Base-by-base conservation (phyloP, 2,797 vertebrate species). In the Coracias cyanogaster region DNA sequence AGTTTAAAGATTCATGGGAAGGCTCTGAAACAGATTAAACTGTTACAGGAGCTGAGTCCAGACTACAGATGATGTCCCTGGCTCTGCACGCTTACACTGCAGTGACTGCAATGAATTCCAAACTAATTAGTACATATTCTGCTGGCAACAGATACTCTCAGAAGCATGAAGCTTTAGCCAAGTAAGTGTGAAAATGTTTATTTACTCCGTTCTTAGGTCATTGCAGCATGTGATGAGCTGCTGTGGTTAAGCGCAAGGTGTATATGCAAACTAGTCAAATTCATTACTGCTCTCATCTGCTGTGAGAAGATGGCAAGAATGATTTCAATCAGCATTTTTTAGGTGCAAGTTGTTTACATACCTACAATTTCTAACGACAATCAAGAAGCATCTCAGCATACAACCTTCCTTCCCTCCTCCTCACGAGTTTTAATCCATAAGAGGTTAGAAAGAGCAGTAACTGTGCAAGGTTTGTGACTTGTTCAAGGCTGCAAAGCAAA, bases 261-360 rank as follows among this genome's bases (percentile, higher is more conserved):
- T 29, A 74, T 57, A 85, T 61, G 76, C 52, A 71, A 93, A 71
- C 76, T 3, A 31, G 8, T 1, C 52, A 49, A 89, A 83, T 83
- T 88, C 26, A 64, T 39, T 71, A 49, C 52, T 49, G 55, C 26
- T 91, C 29, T 87, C 54, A 41, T 71, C 80, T 60, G 41, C 65
- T 7, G 2, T 2, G 24, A 77, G 67, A 60, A 64, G 79, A 88
- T 4, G 71, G 31, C 61, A 73, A 67, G 28, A 29, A 25, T 72
- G 85, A 90, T 72, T 91, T 93, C 85, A 81, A 78, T 65, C 85
- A 76, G 87, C 72, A 67, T 58, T 88, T 88, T 67, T 88, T 48
- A 93, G 37, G 67, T 51, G 65, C 29, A 85, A 61, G 49, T 41
- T 91, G 76, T 74, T 94, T 93, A 91, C 37, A 58, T 22, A 61